Percentiles rank a stretch among this genome's conserved stretches.
phyloP scores from a whole-genome alignment of 2,888 invertebrate species.

The Sycophila texana region DNA sequence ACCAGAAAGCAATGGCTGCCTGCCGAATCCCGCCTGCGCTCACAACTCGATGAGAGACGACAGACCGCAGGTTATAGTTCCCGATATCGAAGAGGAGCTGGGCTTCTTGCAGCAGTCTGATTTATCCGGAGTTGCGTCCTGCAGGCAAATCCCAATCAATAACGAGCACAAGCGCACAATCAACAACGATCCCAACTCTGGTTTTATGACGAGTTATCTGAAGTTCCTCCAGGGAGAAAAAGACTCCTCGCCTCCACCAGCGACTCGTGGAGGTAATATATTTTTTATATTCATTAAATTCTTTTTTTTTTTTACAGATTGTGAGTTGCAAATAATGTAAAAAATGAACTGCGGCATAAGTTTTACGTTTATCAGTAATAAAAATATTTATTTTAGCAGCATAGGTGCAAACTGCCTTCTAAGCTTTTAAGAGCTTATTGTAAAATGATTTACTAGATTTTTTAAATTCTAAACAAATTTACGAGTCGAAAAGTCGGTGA shows the following conservation, averaged over 20 bases:
- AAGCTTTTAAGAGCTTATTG: too few relatives aligned
- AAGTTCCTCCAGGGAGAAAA: slow-evolving; percentile 90
- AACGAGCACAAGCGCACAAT: slow-evolving; percentile 47
- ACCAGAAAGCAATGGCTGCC: slow-evolving; percentile 40
- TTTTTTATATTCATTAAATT: too few relatives aligned
- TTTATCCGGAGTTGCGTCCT: slow-evolving; percentile 36
- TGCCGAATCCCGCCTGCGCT: slow-evolving; percentile 48
- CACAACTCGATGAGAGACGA: slow-evolving; percentile 77
- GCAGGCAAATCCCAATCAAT: slow-evolving; percentile 62
- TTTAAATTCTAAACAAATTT: too few relatives aligned
- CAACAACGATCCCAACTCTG: slow-evolving; percentile 79
- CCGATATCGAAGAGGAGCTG: slow-evolving; percentile 92
- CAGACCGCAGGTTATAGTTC: slow-evolving; percentile 86
- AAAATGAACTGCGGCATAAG: too few relatives aligned
- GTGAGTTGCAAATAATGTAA: too few relatives aligned
- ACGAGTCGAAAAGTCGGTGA: too few relatives aligned
- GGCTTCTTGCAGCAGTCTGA: slow-evolving; percentile 80
- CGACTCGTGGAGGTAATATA: slow-evolving; percentile 77
- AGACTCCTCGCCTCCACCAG: slow-evolving; percentile 88
- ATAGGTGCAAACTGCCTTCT: too few relatives aligned
- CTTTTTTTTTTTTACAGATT: too few relatives aligned
- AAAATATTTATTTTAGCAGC: too few relatives aligned
- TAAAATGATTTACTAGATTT: too few relatives aligned
- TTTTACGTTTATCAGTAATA: too few relatives aligned
- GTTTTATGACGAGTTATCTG: slow-evolving; percentile 91